These are phyloP conservation scores for Colius striatus DNA, from an alignment of 2,113 vertebrate genomes.

Conservation along the genomic window DNA sequence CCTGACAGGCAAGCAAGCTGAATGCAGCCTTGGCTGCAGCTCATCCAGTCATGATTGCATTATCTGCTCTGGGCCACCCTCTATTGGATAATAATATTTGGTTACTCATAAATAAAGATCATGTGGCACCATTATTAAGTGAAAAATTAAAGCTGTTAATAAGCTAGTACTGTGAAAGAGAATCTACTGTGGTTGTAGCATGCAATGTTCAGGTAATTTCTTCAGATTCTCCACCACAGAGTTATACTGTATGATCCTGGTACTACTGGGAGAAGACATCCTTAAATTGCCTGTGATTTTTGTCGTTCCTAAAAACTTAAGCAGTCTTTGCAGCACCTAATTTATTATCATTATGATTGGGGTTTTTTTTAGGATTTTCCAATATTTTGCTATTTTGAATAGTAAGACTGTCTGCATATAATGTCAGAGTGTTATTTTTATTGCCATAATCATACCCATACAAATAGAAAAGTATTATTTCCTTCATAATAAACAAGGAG, in stretches of 20 bases:
- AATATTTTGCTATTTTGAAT: neutral
- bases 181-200: neutral
- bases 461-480: neutral
- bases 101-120: constrained; percentile 9
- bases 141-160: constrained; percentile 10
- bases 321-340: neutral
- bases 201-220: neutral
- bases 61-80: constrained; percentile 26
- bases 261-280: neutral
- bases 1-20: constrained; percentile 45
- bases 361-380: neutral
- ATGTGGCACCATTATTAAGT: neutral
- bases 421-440: neutral
- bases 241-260: neutral
- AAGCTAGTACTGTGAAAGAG: neutral
- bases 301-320: neutral
- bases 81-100: constrained; percentile 37
- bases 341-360: accelerated
- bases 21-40: constrained; percentile 21
- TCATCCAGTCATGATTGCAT: constrained; percentile 26
- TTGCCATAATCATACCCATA: neutral
- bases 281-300: neutral
- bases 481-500: neutral
- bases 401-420: neutral
- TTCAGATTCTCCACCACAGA: neutral